Conservation (phyloP, 1,140 invertebrate genomes). For the Asobara japonica region DNA sequence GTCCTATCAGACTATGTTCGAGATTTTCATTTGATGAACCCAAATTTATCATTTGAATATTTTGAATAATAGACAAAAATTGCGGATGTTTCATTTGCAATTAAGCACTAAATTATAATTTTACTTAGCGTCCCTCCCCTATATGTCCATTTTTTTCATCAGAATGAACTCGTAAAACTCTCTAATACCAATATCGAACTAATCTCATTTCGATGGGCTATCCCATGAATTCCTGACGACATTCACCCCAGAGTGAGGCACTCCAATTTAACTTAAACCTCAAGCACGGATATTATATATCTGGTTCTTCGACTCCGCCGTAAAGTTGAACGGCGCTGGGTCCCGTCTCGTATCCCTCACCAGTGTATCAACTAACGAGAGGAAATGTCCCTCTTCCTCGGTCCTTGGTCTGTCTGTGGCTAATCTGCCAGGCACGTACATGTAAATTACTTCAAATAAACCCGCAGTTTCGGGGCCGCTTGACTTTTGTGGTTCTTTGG, state of each 20-base stretch:
- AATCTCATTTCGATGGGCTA: conserved; percentile 46
- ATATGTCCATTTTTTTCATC: background rate
- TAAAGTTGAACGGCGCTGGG: background rate
- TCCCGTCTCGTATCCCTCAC: background rate
- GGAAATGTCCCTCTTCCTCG: background rate
- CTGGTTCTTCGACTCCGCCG: background rate
- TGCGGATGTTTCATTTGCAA: background rate
- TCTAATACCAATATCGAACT: conserved; percentile 40
- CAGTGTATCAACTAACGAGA: background rate
- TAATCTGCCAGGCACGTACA: conserved; percentile 32
- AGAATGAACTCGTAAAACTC: background rate
- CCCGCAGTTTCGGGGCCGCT: background rate
- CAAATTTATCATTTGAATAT: no score
- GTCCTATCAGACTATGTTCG: no score
- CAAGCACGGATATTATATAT: conserved; percentile 34
- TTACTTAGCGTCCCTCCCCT: background rate
- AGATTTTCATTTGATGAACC: no score
- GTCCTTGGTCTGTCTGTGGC: background rate
- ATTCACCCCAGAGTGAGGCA: conserved; percentile 32
- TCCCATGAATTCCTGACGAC: conserved; percentile 35
- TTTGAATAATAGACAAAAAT: background rate
- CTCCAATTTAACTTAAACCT: conserved; percentile 50
- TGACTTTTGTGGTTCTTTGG: background rate
- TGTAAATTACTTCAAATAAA: conserved; percentile 44
- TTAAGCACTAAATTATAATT: background rate